phyloP scores from a whole-genome alignment of 2,888 invertebrate genomes.

The Hirtodrosophila alboralis region DNA sequence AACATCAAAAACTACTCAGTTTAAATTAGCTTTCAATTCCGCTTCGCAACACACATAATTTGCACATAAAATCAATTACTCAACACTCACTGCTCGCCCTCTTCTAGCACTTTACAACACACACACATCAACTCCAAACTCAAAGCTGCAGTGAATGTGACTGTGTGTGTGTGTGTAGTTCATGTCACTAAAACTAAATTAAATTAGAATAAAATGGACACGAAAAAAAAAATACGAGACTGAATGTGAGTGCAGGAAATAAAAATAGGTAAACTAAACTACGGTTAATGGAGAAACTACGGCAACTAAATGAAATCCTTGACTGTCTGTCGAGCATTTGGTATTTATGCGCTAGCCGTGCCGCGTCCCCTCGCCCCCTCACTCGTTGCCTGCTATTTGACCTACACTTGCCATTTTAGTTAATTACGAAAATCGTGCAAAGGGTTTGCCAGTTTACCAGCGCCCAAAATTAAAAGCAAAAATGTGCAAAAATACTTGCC shows the following conservation, averaged over 20 bases:
- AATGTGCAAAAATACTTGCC: constrained; percentile 21
- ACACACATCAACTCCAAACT: constrained; percentile 6
- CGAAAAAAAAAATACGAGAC: constrained; percentile 1
- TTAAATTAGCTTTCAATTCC: constrained; percentile 23
- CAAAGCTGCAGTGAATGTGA: constrained; percentile 1
- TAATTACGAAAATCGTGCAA: constrained; percentile 63
- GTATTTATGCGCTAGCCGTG: constrained; percentile 28
- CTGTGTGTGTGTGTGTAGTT: constrained; percentile 12
- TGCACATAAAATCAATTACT: constrained; percentile 39
- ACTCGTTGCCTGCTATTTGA: constrained; percentile 19
- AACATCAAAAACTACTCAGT: not conserved
- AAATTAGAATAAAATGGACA: constrained; percentile 59
- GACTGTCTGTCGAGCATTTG: constrained; percentile 46
- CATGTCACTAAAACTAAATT: constrained; percentile 49
- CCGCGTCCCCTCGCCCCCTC: not conserved
- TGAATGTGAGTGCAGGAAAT: not conserved
- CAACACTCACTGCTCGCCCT: constrained; percentile 21
- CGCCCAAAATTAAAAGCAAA: constrained; percentile 26
- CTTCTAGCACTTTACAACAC: constrained; percentile 17
- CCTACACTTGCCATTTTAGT: constrained; percentile 66
- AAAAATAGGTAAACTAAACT: constrained; percentile 48
- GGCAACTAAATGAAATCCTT: constrained; percentile 60
- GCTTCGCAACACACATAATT: constrained; percentile 15
- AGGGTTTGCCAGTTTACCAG: constrained; percentile 6
- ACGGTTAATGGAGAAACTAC: constrained; percentile 40